A percentile compares a stretch with the other conserved stretches of the same genome.
phyloP scores from a whole-genome alignment of 2,888 invertebrate genomes.

The Exocentrus adspersus region DNA sequence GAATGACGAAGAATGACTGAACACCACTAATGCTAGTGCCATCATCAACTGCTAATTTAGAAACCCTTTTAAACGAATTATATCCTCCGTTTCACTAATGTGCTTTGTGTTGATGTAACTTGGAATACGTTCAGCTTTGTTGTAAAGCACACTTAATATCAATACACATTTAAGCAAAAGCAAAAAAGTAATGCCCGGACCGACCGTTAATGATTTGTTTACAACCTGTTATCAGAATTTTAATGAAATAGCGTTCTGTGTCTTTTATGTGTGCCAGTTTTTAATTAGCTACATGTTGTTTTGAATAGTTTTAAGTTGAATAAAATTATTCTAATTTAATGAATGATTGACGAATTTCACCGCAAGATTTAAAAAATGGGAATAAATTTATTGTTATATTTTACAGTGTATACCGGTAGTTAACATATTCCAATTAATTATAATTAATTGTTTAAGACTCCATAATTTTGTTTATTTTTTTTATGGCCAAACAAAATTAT shows the following conservation, averaged over 20 bases:
- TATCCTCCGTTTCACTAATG: constrained; percentile 62
- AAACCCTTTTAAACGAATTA: constrained; percentile 64
- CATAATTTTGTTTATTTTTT: too few relatives aligned
- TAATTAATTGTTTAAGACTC: too few relatives aligned
- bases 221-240: constrained; percentile 40
- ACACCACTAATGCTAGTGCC: constrained; percentile 61
- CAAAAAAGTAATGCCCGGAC: constrained; percentile 35
- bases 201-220: constrained; percentile 40
- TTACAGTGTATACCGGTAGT: too few relatives aligned
- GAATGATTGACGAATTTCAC: too few relatives aligned
- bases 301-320: too few relatives aligned
- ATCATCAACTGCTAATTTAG: constrained; percentile 65
- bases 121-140: constrained; percentile 46
- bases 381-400: too few relatives aligned
- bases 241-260: background rate
- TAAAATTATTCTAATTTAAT: too few relatives aligned
- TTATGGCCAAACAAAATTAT: too few relatives aligned
- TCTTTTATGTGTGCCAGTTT: background rate
- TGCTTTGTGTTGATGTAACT: constrained; percentile 60
- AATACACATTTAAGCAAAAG: constrained; percentile 21
- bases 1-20: constrained; percentile 61
- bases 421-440: too few relatives aligned
- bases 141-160: constrained; percentile 30
- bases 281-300: background rate
- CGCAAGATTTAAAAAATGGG: too few relatives aligned